Base-by-base conservation (phyloP, 2,113 vertebrate species). In the Otus sunia region DNA sequence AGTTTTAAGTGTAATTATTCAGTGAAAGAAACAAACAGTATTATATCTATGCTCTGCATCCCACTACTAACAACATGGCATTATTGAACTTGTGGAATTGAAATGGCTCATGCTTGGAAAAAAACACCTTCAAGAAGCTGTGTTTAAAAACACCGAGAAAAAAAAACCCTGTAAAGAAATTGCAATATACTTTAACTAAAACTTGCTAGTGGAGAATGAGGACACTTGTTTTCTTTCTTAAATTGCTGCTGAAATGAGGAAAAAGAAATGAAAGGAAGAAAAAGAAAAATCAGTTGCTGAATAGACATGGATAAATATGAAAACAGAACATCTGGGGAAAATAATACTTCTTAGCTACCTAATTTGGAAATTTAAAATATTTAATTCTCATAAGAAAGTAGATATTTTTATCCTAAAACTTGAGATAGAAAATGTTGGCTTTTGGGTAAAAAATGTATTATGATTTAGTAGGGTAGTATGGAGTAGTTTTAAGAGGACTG, bases 1-100 rank as follows among this genome's bases (percentile, higher is more conserved):
- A 85, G 74, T 72, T 91, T 79, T 79, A 96, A 95, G 62, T 68
- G 53, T 87, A 96, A 94, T 95, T 96, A 92, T 93, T 96, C 80
- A 76, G 80, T 66, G 53, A 91, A 66, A 94, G 88, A 85, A 94
- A 82, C 49, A 92, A 89, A 91, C 29, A 75, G 69, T 23, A 75
- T 91, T 95, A 82, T 55, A 92, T 55, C 77, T 91, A 14, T 60
- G 45, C 69, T 94, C 63, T 91, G 39, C 45, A 85, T 56, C 60
- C 67, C 37, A 50, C 88, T 66, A 76, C 91, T 91, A 66, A 66
- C 68, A 93, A 45, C 58, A 34, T 11, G 26, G 74, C 37, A 63
- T 85, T 95, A 90, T 66, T 90, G 62, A 95, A 87, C 62, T 68
- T 50, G 56, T 39, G 66, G 50, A 94, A 74, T 8, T 69, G 73